Percentiles rank a stretch among this genome's conserved stretches.
These are phyloP conservation scores for Sphecodes monilicornis DNA, from an alignment of 2,888 invertebrate species.

Conservation along the genomic window DNA sequence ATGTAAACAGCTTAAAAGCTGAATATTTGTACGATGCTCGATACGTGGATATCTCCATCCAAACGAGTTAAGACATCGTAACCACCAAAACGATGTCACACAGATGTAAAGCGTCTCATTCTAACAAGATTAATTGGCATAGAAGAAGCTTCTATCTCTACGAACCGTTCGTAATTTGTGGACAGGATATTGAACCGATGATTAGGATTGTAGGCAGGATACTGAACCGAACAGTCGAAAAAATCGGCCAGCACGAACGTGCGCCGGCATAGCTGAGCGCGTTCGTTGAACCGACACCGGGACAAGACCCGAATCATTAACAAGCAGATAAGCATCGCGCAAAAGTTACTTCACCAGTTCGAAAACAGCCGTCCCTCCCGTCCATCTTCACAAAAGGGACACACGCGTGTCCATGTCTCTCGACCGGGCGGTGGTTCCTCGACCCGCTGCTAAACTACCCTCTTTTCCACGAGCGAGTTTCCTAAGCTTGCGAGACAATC, in stretches of 20 bases:
- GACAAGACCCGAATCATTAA: constrained; percentile 12
- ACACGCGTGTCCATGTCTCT: constrained; percentile 67
- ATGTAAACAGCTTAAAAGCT: too few species aligned
- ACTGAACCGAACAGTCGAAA: not conserved
- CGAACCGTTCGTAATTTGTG: not conserved
- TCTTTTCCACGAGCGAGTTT: constrained; percentile 78
- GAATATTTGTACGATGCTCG: too few species aligned
- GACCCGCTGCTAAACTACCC: constrained; percentile 78
- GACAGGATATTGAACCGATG: not conserved
- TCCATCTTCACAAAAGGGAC: constrained; percentile 43
- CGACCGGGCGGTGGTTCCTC: constrained; percentile 61
- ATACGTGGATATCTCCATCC: too few species aligned
- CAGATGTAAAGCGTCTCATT: not conserved
- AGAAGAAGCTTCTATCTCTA: not conserved
- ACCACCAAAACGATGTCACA: too few species aligned
- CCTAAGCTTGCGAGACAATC: constrained; percentile 83
- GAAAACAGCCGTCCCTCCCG: constrained; percentile 47
- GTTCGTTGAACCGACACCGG: not conserved
- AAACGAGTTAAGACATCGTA: too few species aligned
- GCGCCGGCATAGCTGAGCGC: not conserved
- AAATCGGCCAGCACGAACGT: not conserved
- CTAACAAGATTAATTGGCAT: not conserved
- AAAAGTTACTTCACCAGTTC: constrained; percentile 34
- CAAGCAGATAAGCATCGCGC: constrained; percentile 10
- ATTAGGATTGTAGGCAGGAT: not conserved